Base-by-base conservation (phyloP, 2,888 invertebrate species). In the Drepana falcataria region DNA sequence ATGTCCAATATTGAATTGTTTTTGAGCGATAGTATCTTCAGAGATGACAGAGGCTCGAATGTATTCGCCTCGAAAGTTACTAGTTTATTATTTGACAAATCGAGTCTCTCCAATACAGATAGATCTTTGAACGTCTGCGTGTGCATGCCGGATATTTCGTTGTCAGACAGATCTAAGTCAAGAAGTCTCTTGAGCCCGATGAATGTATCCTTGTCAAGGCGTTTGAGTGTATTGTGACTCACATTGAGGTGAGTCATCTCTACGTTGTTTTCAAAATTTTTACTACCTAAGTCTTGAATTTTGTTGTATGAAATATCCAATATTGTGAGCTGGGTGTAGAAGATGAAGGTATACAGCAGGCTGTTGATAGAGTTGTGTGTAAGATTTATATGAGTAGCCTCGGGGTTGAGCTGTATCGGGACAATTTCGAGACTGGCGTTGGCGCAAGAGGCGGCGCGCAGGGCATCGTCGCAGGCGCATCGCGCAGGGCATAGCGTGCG, bases 401-500 rank as follows among this genome's bases (percentile, higher is more conserved):
- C 96, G 48, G 98, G 98, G 84, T 97, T 97, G 65, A 97, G 92
- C 78, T 96, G 96, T 69, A 97, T 96, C 59, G 97, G 97, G 54
- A 97, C 95, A 69, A 96, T 95, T 79, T 96, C 96, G 64, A 97
- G 93, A 59, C 93, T 93, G 54, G 96, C 96, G 73, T 94, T 93
- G 65, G 94, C 94, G 83, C 97, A 97, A 63, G 94, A 93, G 37
- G 95, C 95, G 57, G 93, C 93, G 62, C 96, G 93, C 63, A 93
- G 89, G 53, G 95, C 93, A 81, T 97, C 96, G 91, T 95, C 94
- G 92, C 97, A 97, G 61, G 93, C 92, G 83, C 97, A 97, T 69
- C 94, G 94, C 56, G 94, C 92, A 52, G 97, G 97, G 80, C 97
- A 97, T 61, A 96, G 92, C 56, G 93, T 93, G 69, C 91, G 89